Percentiles rank a stretch among this genome's conserved stretches.
phyloP scores from a whole-genome alignment of 2,113 vertebrate genomes.

The Canis aureus region DNA sequence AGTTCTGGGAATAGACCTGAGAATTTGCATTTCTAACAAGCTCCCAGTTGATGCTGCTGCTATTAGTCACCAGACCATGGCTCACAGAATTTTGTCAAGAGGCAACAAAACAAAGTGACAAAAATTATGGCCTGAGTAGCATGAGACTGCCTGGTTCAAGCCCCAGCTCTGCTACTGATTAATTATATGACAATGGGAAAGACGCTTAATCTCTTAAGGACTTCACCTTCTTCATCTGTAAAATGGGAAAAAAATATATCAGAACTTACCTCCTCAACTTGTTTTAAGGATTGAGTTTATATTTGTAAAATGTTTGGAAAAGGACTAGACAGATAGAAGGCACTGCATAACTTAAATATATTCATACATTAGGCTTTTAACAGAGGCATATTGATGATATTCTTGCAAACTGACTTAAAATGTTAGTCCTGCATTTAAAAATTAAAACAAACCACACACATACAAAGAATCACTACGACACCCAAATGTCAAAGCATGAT shows the following conservation, averaged over 20 bases:
- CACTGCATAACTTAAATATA: neutral
- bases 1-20: neutral
- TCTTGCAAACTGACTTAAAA: constrained; percentile 4
- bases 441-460: neutral
- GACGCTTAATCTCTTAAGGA: neutral
- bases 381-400: neutral
- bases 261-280: neutral
- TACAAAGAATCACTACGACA: neutral
- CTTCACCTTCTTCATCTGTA: neutral
- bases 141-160: neutral
- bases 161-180: neutral
- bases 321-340: neutral
- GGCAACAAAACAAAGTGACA: neutral
- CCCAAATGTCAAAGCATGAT: neutral
- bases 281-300: neutral
- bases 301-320: neutral
- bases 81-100: neutral
- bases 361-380: neutral
- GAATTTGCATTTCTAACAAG: neutral
- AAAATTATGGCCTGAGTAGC: neutral
- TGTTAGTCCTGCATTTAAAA: constrained; percentile 28
- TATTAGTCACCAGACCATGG: neutral
- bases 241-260: neutral
- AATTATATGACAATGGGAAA: neutral
- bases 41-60: neutral